Conservation (phyloP, 1,140 invertebrate species). For the Lordiphosa stackelbergi region DNA sequence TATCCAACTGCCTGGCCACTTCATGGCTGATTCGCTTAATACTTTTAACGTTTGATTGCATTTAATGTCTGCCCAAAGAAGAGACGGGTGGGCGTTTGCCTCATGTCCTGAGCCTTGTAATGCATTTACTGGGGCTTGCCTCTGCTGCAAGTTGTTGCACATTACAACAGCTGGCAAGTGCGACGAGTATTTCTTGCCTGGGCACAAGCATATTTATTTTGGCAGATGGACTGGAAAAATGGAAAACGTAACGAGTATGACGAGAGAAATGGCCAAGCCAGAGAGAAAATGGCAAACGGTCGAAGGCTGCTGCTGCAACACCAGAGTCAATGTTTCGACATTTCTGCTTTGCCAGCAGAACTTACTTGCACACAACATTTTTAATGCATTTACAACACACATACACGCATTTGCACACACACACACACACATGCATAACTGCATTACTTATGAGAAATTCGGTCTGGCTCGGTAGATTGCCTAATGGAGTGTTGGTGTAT, state of each 20-base stretch:
- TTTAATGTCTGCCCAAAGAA: conserved; percentile 20
- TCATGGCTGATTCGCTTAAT: conserved; percentile 36
- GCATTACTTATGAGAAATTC: conserved; percentile 32
- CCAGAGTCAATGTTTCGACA: conserved; percentile 18
- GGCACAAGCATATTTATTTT: conserved; percentile 53
- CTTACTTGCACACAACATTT: conserved; percentile 31
- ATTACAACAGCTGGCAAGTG: conserved; percentile 30
- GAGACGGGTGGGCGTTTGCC: not conserved
- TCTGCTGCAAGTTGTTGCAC: conserved; percentile 5
- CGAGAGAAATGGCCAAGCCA: conserved; percentile 31
- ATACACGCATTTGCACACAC: conserved; percentile 3
- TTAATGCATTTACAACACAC: conserved; percentile 44
- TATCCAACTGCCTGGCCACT: not conserved
- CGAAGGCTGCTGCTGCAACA: conserved; percentile 10
- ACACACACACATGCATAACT: conserved; percentile 19
- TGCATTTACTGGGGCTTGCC: conserved; percentile 42
- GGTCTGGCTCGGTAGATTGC: conserved; percentile 23
- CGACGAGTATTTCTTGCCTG: conserved; percentile 17
- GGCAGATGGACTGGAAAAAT: conserved; percentile 57
- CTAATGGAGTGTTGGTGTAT: conserved; percentile 25
- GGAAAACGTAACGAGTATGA: conserved; percentile 26
- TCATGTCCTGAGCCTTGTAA: conserved; percentile 22
- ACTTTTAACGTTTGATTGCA: conserved; percentile 51
- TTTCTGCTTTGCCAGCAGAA: conserved; percentile 12
- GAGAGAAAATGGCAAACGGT: conserved; percentile 15